Conservation (phyloP, 2,888 invertebrate genomes). For the Meiosimyza platycephala region DNA sequence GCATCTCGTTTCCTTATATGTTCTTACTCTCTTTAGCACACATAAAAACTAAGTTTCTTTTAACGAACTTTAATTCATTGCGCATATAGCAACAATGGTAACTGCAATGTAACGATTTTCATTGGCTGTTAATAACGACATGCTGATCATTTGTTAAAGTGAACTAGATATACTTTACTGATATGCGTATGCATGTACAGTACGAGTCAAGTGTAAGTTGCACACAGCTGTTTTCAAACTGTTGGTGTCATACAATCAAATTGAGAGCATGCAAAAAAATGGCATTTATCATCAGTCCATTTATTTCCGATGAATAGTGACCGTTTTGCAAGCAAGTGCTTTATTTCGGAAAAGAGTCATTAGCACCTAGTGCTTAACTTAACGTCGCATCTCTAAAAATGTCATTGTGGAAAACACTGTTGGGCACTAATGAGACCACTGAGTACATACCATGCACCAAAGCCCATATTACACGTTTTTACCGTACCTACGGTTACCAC, state of each 20-base stretch:
- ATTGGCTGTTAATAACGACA: constrained; percentile 41
- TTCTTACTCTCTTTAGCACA: constrained; percentile 30
- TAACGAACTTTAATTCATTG: constrained; percentile 62
- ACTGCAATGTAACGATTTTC: constrained; percentile 15
- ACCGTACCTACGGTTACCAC: no score
- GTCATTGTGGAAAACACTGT: no score
- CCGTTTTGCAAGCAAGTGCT: no score
- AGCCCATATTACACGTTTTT: no score
- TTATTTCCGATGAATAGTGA: no score
- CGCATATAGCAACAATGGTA: constrained; percentile 46
- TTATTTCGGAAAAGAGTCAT: no score
- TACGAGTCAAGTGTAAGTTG: constrained; percentile 33
- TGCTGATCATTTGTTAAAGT: constrained; percentile 41
- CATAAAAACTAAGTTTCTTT: constrained; percentile 49
- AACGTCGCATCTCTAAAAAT: no score
- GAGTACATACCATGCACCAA: no score
- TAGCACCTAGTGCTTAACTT: no score
- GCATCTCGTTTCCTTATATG: background rate
- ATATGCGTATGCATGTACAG: constrained; percentile 25
- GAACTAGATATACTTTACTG: background rate
- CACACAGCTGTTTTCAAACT: constrained; percentile 37
- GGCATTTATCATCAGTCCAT: no score
- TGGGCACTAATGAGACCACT: no score
- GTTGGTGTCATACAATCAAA: background rate
- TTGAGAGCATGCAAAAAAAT: no score